These are phyloP conservation scores for Oreochromis mossambicus DNA, from an alignment of 2,797 vertebrate genomes.

Conservation along the genomic window DNA sequence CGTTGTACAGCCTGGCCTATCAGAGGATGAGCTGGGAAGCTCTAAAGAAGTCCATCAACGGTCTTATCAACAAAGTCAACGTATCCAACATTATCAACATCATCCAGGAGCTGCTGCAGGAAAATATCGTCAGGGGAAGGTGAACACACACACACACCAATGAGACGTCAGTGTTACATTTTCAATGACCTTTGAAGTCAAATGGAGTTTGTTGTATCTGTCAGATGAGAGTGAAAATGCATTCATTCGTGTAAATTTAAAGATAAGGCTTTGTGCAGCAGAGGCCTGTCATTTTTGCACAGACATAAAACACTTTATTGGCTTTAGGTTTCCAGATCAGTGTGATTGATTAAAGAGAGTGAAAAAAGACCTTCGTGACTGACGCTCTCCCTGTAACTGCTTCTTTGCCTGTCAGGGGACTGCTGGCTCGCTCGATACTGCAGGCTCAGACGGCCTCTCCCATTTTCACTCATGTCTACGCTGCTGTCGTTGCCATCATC, in stretches of 20 bases:
- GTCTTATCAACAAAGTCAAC: conserved; percentile 97
- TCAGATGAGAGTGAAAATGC: not conserved
- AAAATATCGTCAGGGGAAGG: conserved; percentile 96
- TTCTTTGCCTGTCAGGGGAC: conserved; percentile 76
- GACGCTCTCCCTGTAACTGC: not conserved
- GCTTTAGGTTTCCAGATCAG: not conserved
- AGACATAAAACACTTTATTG: not conserved
- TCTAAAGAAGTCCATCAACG: conserved; percentile 97
- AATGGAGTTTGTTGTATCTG: not conserved
- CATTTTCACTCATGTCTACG: conserved; percentile 95
- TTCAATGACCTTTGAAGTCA: not conserved
- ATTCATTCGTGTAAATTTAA: not conserved
- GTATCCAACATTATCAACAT: conserved; percentile 95
- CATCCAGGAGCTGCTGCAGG: conserved; percentile 95
- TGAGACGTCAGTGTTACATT: not conserved
- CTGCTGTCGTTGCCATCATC: conserved; percentile 92
- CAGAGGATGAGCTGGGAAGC: conserved; percentile 99
- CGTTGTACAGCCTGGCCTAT: conserved; percentile 85
- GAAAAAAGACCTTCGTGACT: not conserved
- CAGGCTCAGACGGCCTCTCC: conserved; percentile 95
- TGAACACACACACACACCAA: conserved; percentile 31
- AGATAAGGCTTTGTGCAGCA: not conserved
- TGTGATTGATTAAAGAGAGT: not conserved
- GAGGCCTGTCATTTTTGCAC: not conserved
- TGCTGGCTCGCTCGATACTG: conserved; percentile 87